phyloP scores from a whole-genome alignment of 2,797 vertebrate genomes.

The Fistularia tabacaria region DNA sequence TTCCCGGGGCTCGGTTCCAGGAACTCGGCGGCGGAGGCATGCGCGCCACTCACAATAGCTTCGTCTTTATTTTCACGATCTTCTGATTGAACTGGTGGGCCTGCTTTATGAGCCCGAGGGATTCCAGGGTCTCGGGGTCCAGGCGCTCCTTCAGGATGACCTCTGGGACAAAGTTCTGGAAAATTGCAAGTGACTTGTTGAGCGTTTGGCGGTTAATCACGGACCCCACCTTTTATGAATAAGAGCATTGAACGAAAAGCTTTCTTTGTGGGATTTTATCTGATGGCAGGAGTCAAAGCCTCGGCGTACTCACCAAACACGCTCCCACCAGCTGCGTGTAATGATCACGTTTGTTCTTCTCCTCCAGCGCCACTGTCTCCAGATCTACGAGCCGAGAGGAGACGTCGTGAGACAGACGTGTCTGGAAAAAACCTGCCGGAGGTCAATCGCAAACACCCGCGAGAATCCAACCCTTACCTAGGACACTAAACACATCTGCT shows the following conservation, averaged over 20 bases:
- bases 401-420: too few relatives aligned
- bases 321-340: constrained; percentile 95
- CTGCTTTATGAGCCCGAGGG: constrained; percentile 96
- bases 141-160: constrained; percentile 93
- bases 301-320: constrained; percentile 87
- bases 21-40: background rate
- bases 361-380: constrained; percentile 95
- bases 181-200: background rate
- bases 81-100: constrained; percentile 99
- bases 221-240: too few relatives aligned
- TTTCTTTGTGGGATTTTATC: too few relatives aligned
- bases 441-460: background rate
- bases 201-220: background rate
- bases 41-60: constrained; percentile 89
- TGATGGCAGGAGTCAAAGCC: background rate
- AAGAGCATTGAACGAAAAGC: too few relatives aligned
- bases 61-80: constrained; percentile 99
- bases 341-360: constrained; percentile 95
- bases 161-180: constrained; percentile 89
- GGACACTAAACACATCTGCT: constrained; percentile 96
- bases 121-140: constrained; percentile 96
- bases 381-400: constrained; percentile 77
- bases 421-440: background rate
- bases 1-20: too few relatives aligned
- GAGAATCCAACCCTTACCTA: constrained; percentile 74